Conservation (phyloP, 2,113 vertebrate species). For the Neopipo cinnamomea region DNA sequence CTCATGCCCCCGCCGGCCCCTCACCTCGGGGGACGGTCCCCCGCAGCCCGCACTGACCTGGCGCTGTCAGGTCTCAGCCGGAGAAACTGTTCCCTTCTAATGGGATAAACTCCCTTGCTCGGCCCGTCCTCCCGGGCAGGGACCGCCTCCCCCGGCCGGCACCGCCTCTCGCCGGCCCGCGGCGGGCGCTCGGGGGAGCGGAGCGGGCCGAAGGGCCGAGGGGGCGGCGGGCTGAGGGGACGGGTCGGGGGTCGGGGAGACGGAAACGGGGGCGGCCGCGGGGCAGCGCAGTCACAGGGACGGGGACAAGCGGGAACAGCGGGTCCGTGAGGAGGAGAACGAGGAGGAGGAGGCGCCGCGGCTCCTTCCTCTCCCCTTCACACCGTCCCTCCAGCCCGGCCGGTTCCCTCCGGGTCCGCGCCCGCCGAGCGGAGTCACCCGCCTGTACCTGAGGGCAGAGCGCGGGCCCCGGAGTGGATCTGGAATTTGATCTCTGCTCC, state of each 20-base stretch:
- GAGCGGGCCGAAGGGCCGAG: background rate
- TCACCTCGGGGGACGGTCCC: background rate
- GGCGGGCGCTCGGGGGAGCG: background rate
- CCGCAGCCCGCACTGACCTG: slow-evolving; percentile 6
- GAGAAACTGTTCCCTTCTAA: slow-evolving; percentile 18
- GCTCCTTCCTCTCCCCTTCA: background rate
- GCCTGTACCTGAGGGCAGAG: background rate
- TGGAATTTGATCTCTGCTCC: slow-evolving; percentile 55
- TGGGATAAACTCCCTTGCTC: slow-evolving; percentile 37
- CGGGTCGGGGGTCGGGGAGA: background rate
- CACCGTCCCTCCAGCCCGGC: background rate
- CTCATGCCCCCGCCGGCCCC: background rate
- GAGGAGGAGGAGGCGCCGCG: background rate
- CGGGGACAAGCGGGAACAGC: background rate
- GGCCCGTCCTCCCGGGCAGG: slow-evolving; percentile 6
- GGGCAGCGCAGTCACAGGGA: background rate
- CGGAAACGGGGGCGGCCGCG: background rate
- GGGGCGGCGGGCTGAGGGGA: background rate
- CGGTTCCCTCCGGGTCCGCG: background rate
- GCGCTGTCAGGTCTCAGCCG: slow-evolving; percentile 48
- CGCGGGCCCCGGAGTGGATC: background rate
- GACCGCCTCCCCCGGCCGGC: background rate
- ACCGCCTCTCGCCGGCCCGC: background rate
- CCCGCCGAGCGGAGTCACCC: background rate
- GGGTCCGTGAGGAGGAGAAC: background rate